Percentiles rank a stretch among this genome's conserved stretches.
These are phyloP conservation scores for Anthopleura sola DNA, from an alignment of 64 coral and sea anemone species.

Conservation along the genomic window DNA sequence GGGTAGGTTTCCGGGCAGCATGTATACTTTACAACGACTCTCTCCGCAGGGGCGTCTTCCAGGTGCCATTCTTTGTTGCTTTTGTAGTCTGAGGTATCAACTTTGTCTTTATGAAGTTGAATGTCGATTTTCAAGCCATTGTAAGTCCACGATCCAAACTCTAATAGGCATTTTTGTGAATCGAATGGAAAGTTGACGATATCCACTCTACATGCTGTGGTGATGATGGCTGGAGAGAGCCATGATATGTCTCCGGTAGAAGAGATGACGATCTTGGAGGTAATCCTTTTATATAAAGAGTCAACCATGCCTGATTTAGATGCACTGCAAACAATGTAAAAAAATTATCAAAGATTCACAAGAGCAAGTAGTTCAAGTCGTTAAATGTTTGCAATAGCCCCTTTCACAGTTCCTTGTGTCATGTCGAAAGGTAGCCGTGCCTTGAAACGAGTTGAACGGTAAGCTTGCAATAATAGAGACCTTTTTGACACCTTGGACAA, in stretches of 20 bases:
- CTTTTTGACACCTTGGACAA: too few relatives aligned
- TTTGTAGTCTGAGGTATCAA: constrained; percentile 14
- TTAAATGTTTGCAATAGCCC: too few relatives aligned
- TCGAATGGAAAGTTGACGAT: constrained; percentile 52
- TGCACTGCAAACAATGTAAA: neutral
- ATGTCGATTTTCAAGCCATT: constrained; percentile 39
- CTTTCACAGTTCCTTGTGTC: too few relatives aligned
- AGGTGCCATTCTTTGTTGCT: constrained; percentile 52
- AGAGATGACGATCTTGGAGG: constrained; percentile 23
- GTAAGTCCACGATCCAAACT: constrained; percentile 46
- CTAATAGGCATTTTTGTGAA: constrained; percentile 36
- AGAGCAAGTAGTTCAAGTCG: too few relatives aligned
- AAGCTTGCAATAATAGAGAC: too few relatives aligned
- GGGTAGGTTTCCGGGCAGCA: constrained; percentile 36
- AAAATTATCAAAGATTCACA: neutral
- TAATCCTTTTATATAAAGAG: neutral
- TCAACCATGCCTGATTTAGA: neutral
- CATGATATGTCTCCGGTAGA: constrained; percentile 36
- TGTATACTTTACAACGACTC: constrained; percentile 20
- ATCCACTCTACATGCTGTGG: constrained; percentile 34
- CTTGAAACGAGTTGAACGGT: too few relatives aligned
- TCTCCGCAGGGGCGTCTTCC: constrained; percentile 10
- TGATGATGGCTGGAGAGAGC: constrained; percentile 52
- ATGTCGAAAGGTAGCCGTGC: too few relatives aligned
- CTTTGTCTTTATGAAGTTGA: constrained; percentile 2